Percentiles rank a stretch among this genome's conserved stretches.
Evolutionary conservation across 2,888 invertebrate species (phyloP).

Genomic region (Teleogryllus oceanicus): DNA sequence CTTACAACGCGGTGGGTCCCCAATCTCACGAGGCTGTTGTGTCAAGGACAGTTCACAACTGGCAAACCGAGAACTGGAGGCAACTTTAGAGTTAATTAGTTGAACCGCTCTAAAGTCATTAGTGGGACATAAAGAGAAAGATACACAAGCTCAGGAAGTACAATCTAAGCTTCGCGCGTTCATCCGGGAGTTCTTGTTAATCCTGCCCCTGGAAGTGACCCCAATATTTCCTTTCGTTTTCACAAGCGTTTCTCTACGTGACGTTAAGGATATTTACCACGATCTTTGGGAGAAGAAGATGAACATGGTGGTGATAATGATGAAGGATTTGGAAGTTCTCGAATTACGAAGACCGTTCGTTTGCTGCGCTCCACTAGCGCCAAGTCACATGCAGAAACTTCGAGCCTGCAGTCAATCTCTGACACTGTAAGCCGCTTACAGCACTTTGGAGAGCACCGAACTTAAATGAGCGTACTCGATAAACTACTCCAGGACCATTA

Average conservation of each 20-base stretch:
- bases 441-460: too few species aligned
- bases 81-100: constrained; percentile 5
- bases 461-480: too few species aligned
- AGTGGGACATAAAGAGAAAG: constrained; percentile 18
- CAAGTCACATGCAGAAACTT: too few species aligned
- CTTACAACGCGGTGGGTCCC: not conserved
- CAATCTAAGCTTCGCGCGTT: not conserved
- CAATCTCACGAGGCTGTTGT: not conserved
- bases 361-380: too few species aligned
- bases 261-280: too few species aligned
- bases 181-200: not conserved
- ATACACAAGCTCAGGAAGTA: not conserved
- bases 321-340: too few species aligned
- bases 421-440: too few species aligned
- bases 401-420: too few species aligned
- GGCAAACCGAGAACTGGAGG: not conserved
- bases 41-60: not conserved
- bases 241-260: not conserved
- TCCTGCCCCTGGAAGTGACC: not conserved
- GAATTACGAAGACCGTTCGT: too few species aligned
- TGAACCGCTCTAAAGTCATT: constrained; percentile 11
- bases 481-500: too few species aligned
- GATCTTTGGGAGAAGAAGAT: too few species aligned
- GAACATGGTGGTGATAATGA: too few species aligned
- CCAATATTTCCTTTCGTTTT: not conserved